Percentiles rank a stretch among this genome's conserved stretches.
These are phyloP conservation scores for Poecilia wingei DNA, from an alignment of 2,797 vertebrate genomes.

Conservation along the genomic window DNA sequence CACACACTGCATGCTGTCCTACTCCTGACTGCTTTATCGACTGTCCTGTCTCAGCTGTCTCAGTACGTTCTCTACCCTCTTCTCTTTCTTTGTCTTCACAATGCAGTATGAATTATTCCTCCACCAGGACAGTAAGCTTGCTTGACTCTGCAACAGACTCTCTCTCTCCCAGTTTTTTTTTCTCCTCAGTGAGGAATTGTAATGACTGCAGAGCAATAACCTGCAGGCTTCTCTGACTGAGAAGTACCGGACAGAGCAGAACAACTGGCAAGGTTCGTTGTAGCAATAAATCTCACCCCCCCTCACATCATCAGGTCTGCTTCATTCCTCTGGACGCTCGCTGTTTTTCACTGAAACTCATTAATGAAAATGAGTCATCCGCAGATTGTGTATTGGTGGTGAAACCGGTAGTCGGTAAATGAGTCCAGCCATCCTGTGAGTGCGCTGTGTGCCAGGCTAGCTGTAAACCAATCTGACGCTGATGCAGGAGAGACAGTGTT, in stretches of 20 bases:
- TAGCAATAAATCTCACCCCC: slow-evolving; percentile 61
- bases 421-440: slow-evolving; percentile 54
- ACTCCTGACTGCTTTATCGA: slow-evolving; percentile 65
- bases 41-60: slow-evolving; percentile 59
- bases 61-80: slow-evolving; percentile 42
- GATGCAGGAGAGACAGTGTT: slow-evolving; percentile 73
- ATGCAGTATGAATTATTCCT: slow-evolving; percentile 59
- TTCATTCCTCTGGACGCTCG: slow-evolving; percentile 46
- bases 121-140: slow-evolving; percentile 45
- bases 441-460: slow-evolving; percentile 61
- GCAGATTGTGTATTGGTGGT: slow-evolving; percentile 50
- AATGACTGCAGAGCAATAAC: slow-evolving; percentile 57
- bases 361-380: slow-evolving; percentile 72
- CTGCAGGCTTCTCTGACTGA: slow-evolving; percentile 56
- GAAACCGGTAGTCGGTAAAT: slow-evolving; percentile 47
- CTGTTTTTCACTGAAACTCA: slow-evolving; percentile 57
- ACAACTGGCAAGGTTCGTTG: slow-evolving; percentile 39
- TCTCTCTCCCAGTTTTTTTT: slow-evolving; percentile 25
- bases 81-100: slow-evolving; percentile 61
- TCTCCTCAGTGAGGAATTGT: slow-evolving; percentile 44
- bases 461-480: slow-evolving; percentile 78
- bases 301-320: slow-evolving; percentile 38
- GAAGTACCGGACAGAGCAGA: slow-evolving; percentile 53
- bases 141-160: slow-evolving; percentile 36
- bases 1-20: slow-evolving; percentile 72